phyloP scores from a whole-genome alignment of 2,888 invertebrate genomes.

The Platerodrilus igneus region DNA sequence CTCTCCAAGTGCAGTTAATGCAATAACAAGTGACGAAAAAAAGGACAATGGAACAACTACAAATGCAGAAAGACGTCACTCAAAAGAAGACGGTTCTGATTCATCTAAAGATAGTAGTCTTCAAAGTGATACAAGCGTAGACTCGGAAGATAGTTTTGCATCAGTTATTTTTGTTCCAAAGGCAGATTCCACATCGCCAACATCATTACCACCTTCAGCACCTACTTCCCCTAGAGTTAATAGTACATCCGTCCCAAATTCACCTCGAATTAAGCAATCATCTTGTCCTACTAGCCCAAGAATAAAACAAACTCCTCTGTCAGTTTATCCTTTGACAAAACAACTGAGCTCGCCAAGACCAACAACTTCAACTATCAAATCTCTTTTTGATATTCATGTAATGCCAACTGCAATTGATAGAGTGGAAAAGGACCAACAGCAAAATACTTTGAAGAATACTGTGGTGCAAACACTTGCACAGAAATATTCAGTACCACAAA shows the following conservation, averaged over 20 bases:
- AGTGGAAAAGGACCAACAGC: conserved; percentile 41
- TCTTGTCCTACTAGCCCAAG: conserved; percentile 64
- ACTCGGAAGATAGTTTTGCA: conserved; percentile 90
- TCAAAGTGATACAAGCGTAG: conserved; percentile 90
- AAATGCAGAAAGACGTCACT: conserved; percentile 63
- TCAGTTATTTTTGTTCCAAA: conserved; percentile 89
- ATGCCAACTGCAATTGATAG: conserved; percentile 48
- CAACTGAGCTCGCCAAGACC: conserved; percentile 58
- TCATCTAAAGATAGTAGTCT: conserved; percentile 85
- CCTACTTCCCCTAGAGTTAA: conserved; percentile 60
- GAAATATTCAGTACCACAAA: conserved; percentile 44
- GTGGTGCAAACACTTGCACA: conserved; percentile 36
- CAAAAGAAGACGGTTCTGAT: conserved; percentile 83
- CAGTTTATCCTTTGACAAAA: conserved; percentile 55
- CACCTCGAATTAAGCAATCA: conserved; percentile 67
- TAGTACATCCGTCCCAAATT: conserved; percentile 71
- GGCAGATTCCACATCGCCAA: conserved; percentile 65
- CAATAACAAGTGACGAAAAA: conserved; percentile 35
- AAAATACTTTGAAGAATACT: conserved; percentile 10
- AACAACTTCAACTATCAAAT: conserved; percentile 38
- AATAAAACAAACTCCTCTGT: conserved; percentile 58
- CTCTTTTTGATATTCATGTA: conserved; percentile 27
- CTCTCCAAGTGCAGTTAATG: conserved; percentile 21
- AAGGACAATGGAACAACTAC: conserved; percentile 29
- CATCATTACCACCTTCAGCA: conserved; percentile 57